phyloP scores from a whole-genome alignment of 2,113 vertebrate genomes.

The Scomber japonicus region DNA sequence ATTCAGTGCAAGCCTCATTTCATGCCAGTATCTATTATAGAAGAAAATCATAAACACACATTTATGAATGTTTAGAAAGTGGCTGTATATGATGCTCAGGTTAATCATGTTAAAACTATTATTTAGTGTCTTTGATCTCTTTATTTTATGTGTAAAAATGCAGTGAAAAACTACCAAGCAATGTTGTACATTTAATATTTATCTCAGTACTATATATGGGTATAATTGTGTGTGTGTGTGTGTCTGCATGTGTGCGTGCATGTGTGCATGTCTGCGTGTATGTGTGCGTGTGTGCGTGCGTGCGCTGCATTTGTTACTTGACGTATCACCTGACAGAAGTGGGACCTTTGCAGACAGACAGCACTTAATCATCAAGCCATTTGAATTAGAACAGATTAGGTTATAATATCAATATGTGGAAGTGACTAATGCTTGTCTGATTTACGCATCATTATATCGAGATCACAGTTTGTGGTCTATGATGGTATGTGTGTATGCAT shows the following conservation, averaged over 20 bases:
- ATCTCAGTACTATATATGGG: not conserved
- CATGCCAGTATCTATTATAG: conserved; percentile 5
- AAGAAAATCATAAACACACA: not conserved
- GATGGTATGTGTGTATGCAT: not conserved
- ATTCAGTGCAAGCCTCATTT: conserved; percentile 33
- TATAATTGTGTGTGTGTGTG: conserved; percentile 15
- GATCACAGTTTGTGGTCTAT: conserved; percentile 41
- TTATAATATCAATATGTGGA: conserved; percentile 60
- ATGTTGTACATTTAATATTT: not conserved
- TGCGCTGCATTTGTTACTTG: conserved; percentile 38
- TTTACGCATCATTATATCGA: conserved; percentile 60
- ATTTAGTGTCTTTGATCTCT: not conserved
- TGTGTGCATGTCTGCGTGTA: not conserved
- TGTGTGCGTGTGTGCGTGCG: conserved; percentile 10
- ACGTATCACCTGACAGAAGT: conserved; percentile 65
- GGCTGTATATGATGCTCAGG: not conserved
- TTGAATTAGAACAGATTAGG: conserved; percentile 72
- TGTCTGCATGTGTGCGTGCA: conserved; percentile 7
- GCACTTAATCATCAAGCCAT: conserved; percentile 65
- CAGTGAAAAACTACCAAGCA: not conserved
- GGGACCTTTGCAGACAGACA: conserved; percentile 49
- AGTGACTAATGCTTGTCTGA: conserved; percentile 65
- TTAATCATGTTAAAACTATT: not conserved
- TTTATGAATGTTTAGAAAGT: not conserved
- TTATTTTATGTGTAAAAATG: not conserved